phyloP scores from a whole-genome alignment of 2,797 vertebrate genomes.

The Pampus argenteus region DNA sequence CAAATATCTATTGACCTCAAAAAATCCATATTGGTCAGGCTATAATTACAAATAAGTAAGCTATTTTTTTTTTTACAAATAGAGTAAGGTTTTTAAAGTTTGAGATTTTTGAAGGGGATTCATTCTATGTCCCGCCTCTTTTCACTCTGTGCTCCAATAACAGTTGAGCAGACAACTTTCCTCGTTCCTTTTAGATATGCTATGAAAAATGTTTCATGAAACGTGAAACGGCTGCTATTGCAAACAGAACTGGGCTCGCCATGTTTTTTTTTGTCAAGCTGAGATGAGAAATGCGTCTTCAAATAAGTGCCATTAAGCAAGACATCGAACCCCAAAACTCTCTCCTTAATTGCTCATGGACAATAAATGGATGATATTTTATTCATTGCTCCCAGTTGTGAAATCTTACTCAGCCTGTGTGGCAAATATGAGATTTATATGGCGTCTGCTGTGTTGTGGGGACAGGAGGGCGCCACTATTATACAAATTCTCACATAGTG shows the following conservation, averaged over 20 bases:
- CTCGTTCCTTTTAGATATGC: too few species aligned
- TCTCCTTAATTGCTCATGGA: constrained; percentile 17
- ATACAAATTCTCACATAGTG: constrained; percentile 27
- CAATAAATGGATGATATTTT: constrained; percentile 34
- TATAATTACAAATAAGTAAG: background rate
- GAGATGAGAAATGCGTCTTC: constrained; percentile 4
- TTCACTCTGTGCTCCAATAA: too few species aligned
- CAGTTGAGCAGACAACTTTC: too few species aligned
- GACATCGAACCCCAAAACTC: background rate
- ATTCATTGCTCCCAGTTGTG: constrained; percentile 32
- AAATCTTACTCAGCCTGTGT: constrained; percentile 20
- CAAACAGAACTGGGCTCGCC: too few species aligned
- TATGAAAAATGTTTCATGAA: too few species aligned
- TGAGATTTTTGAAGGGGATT: too few species aligned
- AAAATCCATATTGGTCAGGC: background rate
- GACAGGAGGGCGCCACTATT: constrained; percentile 27
- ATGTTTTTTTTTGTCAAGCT: too few species aligned
- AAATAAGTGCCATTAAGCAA: background rate
- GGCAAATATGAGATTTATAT: constrained; percentile 24
- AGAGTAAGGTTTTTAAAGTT: background rate
- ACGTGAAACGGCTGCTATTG: too few species aligned
- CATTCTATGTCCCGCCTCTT: too few species aligned
- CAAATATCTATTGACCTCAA: too few species aligned
- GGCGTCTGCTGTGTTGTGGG: constrained; percentile 12
- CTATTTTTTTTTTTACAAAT: background rate